Evolutionary conservation across 2,113 vertebrate species (phyloP).

Genomic region (Turdus rufiventris): DNA sequence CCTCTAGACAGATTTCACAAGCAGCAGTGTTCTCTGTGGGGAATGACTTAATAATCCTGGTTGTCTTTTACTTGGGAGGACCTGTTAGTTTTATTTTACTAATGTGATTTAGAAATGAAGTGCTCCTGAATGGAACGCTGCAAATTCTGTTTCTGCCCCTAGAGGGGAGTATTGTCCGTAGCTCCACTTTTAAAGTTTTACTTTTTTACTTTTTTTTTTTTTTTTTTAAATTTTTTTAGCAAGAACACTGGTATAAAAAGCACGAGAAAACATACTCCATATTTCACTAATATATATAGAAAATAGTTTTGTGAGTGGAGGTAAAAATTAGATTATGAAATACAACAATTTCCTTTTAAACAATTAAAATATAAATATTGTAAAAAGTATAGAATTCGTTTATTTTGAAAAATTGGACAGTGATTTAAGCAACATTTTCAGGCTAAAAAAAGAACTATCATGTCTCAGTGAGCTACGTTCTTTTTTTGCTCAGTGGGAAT

Average conservation of each 20-base stretch:
- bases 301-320: background rate
- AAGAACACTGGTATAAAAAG: background rate
- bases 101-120: background rate
- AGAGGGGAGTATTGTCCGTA: slow-evolving; percentile 47
- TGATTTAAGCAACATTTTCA: background rate
- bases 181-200: background rate
- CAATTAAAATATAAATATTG: background rate
- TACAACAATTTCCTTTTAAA: background rate
- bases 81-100: background rate
- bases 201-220: background rate
- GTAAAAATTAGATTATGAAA: background rate
- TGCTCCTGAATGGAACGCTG: background rate
- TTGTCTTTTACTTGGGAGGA: background rate
- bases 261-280: background rate
- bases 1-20: background rate
- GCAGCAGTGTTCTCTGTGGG: background rate
- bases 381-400: background rate
- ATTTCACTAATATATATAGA: background rate
- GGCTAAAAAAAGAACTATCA: background rate
- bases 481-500: background rate
- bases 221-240: background rate
- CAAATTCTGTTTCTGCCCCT: slow-evolving; percentile 20
- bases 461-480: background rate
- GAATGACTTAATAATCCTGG: background rate
- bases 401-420: background rate